Conservation (phyloP, 2,113 vertebrate species). For the Carassius carassius region DNA sequence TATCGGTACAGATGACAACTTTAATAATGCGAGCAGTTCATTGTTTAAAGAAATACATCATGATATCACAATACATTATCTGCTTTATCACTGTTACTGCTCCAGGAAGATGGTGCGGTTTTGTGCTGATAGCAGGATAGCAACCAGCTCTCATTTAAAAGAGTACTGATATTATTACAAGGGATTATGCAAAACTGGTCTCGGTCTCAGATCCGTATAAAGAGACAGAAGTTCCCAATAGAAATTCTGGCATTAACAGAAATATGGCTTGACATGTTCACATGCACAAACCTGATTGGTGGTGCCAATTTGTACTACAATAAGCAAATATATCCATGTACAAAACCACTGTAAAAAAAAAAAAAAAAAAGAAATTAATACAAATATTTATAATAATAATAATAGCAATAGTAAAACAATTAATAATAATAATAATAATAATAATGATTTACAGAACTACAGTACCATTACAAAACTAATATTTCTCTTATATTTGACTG, state of each 20-base stretch:
- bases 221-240: too few species aligned
- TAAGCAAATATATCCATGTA: neutral
- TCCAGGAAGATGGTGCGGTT: neutral
- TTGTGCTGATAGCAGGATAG: slow-evolving; percentile 9
- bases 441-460: too few species aligned
- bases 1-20: neutral
- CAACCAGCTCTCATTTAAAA: neutral
- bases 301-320: neutral
- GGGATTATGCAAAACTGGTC: neutral
- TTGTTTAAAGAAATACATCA: neutral
- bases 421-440: too few species aligned
- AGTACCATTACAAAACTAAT: too few species aligned
- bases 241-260: too few species aligned
- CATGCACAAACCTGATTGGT: neutral
- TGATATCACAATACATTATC: neutral
- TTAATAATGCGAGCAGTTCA: neutral
- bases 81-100: neutral
- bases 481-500: too few species aligned
- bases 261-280: neutral
- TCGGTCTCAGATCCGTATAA: too few species aligned
- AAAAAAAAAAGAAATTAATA: too few species aligned
- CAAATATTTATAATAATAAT: too few species aligned
- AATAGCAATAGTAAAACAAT: too few species aligned
- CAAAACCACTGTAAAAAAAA: too few species aligned
- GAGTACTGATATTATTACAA: neutral